These are phyloP conservation scores for Spondyliosoma cantharus DNA, from an alignment of 2,797 vertebrate species.

Conservation along the genomic window DNA sequence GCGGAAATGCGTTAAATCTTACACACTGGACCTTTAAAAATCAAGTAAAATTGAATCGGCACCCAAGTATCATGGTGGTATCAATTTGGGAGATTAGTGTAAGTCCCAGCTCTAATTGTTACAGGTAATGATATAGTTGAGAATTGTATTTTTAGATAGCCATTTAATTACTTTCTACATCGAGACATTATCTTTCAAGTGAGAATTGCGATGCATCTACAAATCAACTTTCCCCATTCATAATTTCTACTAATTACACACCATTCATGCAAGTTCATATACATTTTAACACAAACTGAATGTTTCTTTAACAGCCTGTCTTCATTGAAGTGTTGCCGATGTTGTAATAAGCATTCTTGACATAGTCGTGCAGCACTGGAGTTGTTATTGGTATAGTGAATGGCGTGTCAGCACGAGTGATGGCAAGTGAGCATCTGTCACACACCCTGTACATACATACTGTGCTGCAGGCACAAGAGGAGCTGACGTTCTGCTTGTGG, in stretches of 20 bases:
- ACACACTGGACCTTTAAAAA: too few relatives aligned
- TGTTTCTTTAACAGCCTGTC: background rate
- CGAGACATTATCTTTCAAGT: too few relatives aligned
- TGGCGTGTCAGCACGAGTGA: conserved; percentile 31
- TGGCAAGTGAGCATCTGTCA: conserved; percentile 47
- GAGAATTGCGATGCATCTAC: too few relatives aligned
- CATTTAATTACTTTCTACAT: too few relatives aligned
- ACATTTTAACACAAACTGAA: background rate
- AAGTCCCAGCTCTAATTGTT: too few relatives aligned
- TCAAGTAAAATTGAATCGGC: too few relatives aligned
- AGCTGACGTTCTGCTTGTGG: conserved; percentile 30
- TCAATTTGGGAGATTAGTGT: too few relatives aligned
- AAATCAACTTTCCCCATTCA: too few relatives aligned
- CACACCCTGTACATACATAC: conserved; percentile 51
- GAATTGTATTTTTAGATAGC: too few relatives aligned
- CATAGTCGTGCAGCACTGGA: conserved; percentile 26
- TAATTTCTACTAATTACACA: background rate
- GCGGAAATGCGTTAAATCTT: too few relatives aligned
- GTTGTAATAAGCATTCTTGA: conserved; percentile 3
- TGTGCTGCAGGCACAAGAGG: conserved; percentile 42
- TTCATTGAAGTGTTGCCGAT: background rate
- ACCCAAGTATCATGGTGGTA: too few relatives aligned
- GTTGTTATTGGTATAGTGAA: conserved; percentile 19
- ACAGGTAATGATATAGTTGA: too few relatives aligned
- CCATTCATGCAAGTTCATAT: background rate